These are phyloP conservation scores for Prunella fulvescens DNA, from an alignment of 2,113 vertebrate species.

Conservation along the genomic window DNA sequence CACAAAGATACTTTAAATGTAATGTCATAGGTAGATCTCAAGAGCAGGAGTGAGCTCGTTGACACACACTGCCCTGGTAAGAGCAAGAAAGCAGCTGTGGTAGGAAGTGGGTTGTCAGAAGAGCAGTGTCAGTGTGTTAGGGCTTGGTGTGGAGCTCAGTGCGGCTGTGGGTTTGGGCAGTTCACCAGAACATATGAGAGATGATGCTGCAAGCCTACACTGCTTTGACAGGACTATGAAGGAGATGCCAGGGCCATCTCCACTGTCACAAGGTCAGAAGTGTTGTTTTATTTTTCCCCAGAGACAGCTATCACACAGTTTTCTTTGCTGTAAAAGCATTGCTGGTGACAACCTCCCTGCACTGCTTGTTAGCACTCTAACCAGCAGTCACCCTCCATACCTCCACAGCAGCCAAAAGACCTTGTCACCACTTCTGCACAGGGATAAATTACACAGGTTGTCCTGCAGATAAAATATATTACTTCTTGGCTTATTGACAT, in stretches of 20 bases:
- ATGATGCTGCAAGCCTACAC: rapidly evolving
- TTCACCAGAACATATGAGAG: rapidly evolving
- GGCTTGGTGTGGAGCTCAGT: not conserved
- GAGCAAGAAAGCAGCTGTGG: not conserved
- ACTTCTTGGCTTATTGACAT: not conserved
- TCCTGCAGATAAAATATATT: not conserved
- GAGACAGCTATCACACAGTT: not conserved
- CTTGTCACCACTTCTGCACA: not conserved
- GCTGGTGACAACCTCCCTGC: not conserved
- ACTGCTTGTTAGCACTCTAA: rapidly evolving
- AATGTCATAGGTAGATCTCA: not conserved
- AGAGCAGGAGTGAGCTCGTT: not conserved
- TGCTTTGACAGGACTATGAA: not conserved
- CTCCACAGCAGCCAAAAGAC: not conserved
- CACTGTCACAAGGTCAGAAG: not conserved
- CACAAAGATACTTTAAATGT: not conserved
- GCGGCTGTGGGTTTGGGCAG: not conserved
- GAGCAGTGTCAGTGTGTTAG: not conserved
- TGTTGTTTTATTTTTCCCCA: not conserved
- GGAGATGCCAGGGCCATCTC: not conserved
- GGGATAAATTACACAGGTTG: not conserved
- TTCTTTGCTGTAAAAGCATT: not conserved
- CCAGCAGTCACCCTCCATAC: not conserved
- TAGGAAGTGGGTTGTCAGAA: not conserved
- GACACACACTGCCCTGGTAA: not conserved